phyloP scores from a whole-genome alignment of 2,888 invertebrate species.

The Ormia ochracea region DNA sequence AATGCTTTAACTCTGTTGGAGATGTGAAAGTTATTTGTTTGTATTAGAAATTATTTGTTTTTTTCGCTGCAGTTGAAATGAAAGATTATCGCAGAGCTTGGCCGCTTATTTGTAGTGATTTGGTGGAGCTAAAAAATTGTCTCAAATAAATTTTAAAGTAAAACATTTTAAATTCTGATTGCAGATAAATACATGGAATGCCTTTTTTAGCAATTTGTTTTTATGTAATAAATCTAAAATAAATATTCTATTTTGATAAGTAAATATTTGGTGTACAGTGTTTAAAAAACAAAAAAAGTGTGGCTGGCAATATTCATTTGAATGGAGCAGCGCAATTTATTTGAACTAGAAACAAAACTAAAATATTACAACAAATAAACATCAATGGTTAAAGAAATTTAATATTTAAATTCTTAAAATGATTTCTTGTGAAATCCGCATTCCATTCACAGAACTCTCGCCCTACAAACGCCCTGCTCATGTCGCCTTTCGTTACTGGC shows the following conservation, averaged over 20 bases:
- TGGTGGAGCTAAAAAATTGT: neutral
- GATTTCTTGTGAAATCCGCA: no score
- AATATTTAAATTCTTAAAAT: no score
- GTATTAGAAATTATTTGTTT: conserved; percentile 34
- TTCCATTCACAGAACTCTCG: no score
- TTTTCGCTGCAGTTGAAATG: neutral
- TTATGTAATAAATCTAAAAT: neutral
- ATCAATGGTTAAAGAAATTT: no score
- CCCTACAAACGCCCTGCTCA: no score
- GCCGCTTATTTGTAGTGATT: neutral
- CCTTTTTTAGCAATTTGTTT: neutral
- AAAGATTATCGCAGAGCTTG: neutral
- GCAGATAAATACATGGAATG: neutral
- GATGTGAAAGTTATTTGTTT: conserved; percentile 44
- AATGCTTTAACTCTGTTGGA: conserved; percentile 7
- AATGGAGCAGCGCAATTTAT: no score
- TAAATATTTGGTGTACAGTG: neutral
- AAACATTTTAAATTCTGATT: neutral
- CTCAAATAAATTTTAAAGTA: neutral
- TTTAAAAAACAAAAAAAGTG: neutral
- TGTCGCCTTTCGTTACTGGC: no score
- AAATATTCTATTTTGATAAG: neutral
- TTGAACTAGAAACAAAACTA: no score
- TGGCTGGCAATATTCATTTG: no score
- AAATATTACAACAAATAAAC: no score